These are phyloP conservation scores for Phortica magna DNA, from an alignment of 2,888 invertebrate genomes.

Conservation along the genomic window DNA sequence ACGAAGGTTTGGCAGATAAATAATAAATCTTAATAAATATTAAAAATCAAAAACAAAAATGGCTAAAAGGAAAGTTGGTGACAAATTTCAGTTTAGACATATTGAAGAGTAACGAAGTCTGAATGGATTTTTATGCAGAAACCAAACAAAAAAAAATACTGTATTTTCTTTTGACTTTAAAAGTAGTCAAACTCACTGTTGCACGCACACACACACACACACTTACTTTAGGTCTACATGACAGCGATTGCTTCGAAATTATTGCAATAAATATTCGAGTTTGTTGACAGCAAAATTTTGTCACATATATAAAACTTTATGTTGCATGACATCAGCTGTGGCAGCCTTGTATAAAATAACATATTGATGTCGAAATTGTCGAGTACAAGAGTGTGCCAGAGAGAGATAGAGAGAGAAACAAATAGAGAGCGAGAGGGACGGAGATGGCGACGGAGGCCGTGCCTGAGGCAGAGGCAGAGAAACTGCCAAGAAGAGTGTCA, in stretches of 20 bases:
- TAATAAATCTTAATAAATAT: too few species aligned
- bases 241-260: constrained; percentile 26
- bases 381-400: background rate
- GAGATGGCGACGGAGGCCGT: background rate
- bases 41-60: too few species aligned
- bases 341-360: background rate
- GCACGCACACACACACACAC: background rate
- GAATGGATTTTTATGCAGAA: too few species aligned
- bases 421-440: background rate
- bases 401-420: background rate
- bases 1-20: too few species aligned
- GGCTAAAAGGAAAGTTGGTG: too few species aligned
- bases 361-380: too few species aligned
- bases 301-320: constrained; percentile 32
- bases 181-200: background rate
- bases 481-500: background rate
- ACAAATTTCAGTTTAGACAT: too few species aligned
- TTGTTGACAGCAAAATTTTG: constrained; percentile 30
- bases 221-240: background rate
- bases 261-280: constrained; percentile 33
- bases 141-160: too few species aligned
- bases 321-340: constrained; percentile 32
- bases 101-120: too few species aligned
- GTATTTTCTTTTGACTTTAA: too few species aligned
- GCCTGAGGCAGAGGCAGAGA: background rate